Conservation (phyloP, 2,113 vertebrate genomes). For the Gadus macrocephalus region DNA sequence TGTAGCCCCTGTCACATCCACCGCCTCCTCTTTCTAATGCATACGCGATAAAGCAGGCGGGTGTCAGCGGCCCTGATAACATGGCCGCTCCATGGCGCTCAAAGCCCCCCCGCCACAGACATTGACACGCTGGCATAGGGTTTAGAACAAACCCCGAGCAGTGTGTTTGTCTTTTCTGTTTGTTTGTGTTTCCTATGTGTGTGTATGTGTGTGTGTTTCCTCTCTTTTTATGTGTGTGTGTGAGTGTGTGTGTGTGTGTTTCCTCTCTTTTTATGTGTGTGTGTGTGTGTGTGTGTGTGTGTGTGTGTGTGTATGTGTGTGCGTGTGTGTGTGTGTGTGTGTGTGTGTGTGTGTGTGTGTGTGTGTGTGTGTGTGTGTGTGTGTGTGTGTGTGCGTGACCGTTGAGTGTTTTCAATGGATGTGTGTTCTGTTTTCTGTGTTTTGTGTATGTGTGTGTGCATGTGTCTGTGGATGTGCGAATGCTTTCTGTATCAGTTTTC, state of each 20-base stretch:
- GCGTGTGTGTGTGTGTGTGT: too few species aligned
- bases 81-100: slow-evolving; percentile 3
- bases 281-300: too few species aligned
- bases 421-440: not conserved
- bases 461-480: too few species aligned
- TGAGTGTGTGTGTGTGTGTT: slow-evolving; percentile 15
- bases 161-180: slow-evolving; percentile 5
- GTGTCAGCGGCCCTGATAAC: slow-evolving; percentile 40
- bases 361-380: too few species aligned
- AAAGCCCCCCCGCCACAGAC: slow-evolving; percentile 39
- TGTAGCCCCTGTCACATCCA: slow-evolving; percentile 45
- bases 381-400: too few species aligned
- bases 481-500: too few species aligned
- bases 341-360: too few species aligned
- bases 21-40: slow-evolving; percentile 40
- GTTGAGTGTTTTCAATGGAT: too few species aligned
- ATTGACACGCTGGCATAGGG: slow-evolving; percentile 28
- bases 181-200: slow-evolving; percentile 8
- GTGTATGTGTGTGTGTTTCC: not conserved
- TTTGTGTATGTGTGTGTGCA: too few species aligned
- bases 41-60: slow-evolving; percentile 50
- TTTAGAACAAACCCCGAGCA: slow-evolving; percentile 34
- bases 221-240: not conserved
- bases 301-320: too few species aligned
- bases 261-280: not conserved